Evolutionary conservation across 1,140 invertebrate species (phyloP).

Genomic region (Capitella teleta): DNA sequence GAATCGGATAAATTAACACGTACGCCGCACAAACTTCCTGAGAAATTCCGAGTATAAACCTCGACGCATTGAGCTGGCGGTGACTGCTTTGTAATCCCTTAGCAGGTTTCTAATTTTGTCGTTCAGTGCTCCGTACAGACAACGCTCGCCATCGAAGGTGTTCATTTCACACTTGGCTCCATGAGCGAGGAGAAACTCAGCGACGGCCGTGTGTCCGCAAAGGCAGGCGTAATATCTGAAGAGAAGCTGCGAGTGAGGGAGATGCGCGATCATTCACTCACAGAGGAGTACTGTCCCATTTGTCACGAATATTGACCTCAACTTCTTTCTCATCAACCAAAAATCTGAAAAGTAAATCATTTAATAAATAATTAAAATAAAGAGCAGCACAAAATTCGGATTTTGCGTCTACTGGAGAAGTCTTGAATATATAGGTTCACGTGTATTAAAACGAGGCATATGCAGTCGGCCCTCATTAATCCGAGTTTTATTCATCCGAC

Average conservation of each 20-base stretch:
- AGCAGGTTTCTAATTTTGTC: constrained; percentile 45
- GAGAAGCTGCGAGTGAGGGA: constrained; percentile 5
- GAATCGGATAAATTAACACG: background rate
- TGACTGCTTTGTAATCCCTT: constrained; percentile 44
- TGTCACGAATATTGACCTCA: constrained; percentile 46
- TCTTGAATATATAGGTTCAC: background rate
- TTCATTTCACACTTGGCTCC: constrained; percentile 50
- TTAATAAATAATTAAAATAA: constrained; percentile 11
- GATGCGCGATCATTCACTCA: constrained; percentile 22
- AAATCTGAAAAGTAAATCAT: constrained; percentile 20
- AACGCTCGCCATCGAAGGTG: constrained; percentile 52
- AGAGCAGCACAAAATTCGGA: background rate
- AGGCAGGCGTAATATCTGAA: constrained; percentile 50
- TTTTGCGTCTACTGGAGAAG: background rate
- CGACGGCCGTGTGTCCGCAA: constrained; percentile 47
- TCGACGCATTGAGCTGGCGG: constrained; percentile 41
- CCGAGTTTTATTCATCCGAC: too few species aligned
- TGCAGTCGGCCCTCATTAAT: background rate
- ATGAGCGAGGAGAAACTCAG: constrained; percentile 46
- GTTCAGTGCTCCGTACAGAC: constrained; percentile 49
- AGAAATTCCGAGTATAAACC: constrained; percentile 49
- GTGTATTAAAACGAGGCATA: background rate
- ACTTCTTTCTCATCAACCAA: constrained; percentile 48
- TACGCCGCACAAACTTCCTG: constrained; percentile 32
- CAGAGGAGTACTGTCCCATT: constrained; percentile 50